These are phyloP conservation scores for Sylvia borin DNA, from an alignment of 2,797 vertebrate species.

Conservation along the genomic window DNA sequence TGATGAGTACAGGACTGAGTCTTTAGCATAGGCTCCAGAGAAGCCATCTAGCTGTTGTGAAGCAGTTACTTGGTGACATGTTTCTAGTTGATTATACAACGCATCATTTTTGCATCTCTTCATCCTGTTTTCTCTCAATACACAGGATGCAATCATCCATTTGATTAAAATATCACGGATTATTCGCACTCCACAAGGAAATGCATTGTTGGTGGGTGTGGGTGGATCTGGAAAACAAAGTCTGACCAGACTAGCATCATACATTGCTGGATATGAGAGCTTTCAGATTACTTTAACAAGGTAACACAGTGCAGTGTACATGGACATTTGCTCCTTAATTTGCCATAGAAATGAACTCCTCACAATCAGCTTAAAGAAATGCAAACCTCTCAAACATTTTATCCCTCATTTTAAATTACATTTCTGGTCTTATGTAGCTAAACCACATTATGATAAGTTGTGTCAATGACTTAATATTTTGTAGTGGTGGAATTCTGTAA, in stretches of 20 bases:
- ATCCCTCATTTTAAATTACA: neutral
- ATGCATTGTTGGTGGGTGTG: constrained; percentile 86
- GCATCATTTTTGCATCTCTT: neutral
- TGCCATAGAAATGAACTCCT: neutral
- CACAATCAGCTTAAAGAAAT: neutral
- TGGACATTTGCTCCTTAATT: neutral
- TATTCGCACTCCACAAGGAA: constrained; percentile 83
- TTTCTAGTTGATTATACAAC: neutral
- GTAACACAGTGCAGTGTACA: constrained; percentile 41
- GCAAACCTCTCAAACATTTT: neutral
- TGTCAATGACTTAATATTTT: neutral
- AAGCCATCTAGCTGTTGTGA: neutral
- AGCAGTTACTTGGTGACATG: neutral
- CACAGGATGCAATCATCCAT: constrained; percentile 85
- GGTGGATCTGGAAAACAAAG: constrained; percentile 89
- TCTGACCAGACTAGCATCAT: constrained; percentile 83
- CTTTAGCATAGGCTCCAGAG: neutral
- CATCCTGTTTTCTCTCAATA: neutral
- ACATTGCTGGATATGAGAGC: constrained; percentile 84
- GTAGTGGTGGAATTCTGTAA: neutral
- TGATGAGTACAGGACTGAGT: neutral
- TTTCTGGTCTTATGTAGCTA: neutral
- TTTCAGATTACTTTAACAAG: constrained; percentile 87
- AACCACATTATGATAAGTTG: neutral
- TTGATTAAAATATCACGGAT: constrained; percentile 85